Evolutionary conservation across 2,797 vertebrate species (phyloP).

Genomic region (Sebastes dallii): DNA sequence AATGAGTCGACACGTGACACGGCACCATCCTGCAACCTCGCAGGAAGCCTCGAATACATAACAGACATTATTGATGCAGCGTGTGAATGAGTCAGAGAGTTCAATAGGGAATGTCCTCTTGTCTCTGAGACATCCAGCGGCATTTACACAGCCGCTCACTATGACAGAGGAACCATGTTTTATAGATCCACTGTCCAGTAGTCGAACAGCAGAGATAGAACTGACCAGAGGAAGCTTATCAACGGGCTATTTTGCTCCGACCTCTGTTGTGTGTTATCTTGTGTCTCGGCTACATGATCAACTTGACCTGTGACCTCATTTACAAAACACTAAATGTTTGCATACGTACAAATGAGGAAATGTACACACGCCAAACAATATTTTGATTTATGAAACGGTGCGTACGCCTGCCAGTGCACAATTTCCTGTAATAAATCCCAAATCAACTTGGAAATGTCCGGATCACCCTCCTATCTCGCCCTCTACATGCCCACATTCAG

Average conservation of each 20-base stretch:
- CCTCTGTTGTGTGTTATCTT: background rate
- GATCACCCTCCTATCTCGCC: too few species aligned
- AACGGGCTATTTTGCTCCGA: background rate
- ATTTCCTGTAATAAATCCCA: too few species aligned
- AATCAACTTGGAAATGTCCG: too few species aligned
- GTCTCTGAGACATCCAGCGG: background rate
- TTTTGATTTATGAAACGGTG: too few species aligned
- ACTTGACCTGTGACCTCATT: background rate
- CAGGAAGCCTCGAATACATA: conserved; percentile 35
- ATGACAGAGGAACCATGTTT: background rate
- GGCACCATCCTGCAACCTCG: conserved; percentile 17
- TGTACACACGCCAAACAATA: too few species aligned
- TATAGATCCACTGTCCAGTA: background rate
- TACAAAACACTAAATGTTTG: too few species aligned
- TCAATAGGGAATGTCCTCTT: conserved; percentile 10
- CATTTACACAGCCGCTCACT: background rate
- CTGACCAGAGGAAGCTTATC: background rate
- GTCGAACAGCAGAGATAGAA: background rate
- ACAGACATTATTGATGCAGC: conserved; percentile 40
- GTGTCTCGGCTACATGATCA: background rate
- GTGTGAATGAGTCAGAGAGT: conserved; percentile 32
- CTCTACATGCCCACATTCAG: too few species aligned
- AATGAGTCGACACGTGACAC: background rate
- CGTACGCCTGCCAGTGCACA: too few species aligned
- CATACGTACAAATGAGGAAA: too few species aligned